Evolutionary conservation across 2,888 invertebrate genomes (phyloP), one percentile per base, ranked within the genome.

Genomic region (Spodoptera picta): DNA sequence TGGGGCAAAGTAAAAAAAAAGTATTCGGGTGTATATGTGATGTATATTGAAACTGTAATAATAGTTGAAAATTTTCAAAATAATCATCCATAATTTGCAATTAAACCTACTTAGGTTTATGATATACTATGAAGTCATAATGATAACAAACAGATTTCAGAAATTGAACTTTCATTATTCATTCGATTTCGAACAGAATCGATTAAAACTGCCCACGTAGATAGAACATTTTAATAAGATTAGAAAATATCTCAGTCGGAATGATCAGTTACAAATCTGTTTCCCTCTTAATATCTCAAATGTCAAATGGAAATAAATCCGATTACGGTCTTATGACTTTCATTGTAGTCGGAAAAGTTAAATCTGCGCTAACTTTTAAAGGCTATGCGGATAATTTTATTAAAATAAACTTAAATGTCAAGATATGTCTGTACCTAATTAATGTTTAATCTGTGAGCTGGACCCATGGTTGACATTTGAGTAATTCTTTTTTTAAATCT

Each of bases 261-360:
- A 36, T 36, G 71, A 58, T 60, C 45, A 41, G 45, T 66, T 67
- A 69, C 69, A 60, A 77, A 80, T 72, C 61, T 48, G 54, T 63
- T 69, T 48, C 43, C 49, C 61, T 19, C 42, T 52, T 67, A 65
- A 68, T 67, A 63, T 64, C 58, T 57, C 47, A 78, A 78, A 78
- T 80, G 80, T 80, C 80, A 77, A 69, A 69, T 62, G 55, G 65
- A 69, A 76, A 65, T 77, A 66, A 80, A 71, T 76, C 68, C 46
- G 77, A 73, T 73, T 76, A 73, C 44, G 41, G 31, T 48, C 70
- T 36, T 55, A 55, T 48, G 66, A 47, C 49, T 75, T 60, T 23
- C 45, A 65, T 47, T 59, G 59, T 59, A 47, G 44, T 75, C 59
- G 53, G 45, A 48, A 45, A 60, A 72, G 72, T 72, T 72, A 56